Base-by-base conservation (phyloP, 2,113 vertebrate species). In the Sinocyclocheilus grahami region DNA sequence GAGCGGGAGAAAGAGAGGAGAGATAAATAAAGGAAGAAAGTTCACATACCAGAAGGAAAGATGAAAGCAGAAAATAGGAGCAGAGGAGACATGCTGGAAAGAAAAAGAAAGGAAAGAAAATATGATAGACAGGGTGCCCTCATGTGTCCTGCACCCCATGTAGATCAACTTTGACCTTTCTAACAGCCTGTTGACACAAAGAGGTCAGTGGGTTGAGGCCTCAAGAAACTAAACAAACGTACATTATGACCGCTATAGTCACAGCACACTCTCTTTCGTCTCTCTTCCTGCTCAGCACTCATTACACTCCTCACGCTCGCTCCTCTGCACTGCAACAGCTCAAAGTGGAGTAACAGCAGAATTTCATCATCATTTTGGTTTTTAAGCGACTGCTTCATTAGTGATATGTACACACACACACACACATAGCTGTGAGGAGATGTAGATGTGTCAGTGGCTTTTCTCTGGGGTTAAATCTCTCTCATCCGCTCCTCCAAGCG, bases 361-460 rank as follows among this genome's bases (percentile, higher is more conserved):
- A 58, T 72, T 74, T 84, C 65, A 74, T 74, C 53, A 60, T 58
- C 18, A n/a, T 58, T 74, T 60, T 12, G 16, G 10, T 39, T 63
- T 30, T 83, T 74, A 72, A 74, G 72, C 55, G 82, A 11, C 33
- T 58, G 69, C 20, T 83, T 74, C 16, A 83, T 83, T 74, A 74
- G 51, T 24, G 67, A 6, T 83, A 58, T 16, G 22, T 7, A 69
- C 80, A 82, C 80, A 81, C 48, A 30, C 48, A 14, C 60, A 58
- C 20, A 60, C 55, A 48, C 8, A 81, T 46, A 48, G 27, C 39
- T 65, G n/a, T 12, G 51, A 20, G 30, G 18, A 60, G 46, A 30
- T 83, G 80, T 82, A 71, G 80, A 82, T 53, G 46, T 82, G 71
- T 71, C 81, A 53, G 27, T 20, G 8, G 82, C 53, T 24, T 84